Percentiles rank a stretch among this genome's conserved stretches.
Conservation (phyloP, 2,797 vertebrate genomes). For the Sebastes cheni region DNA sequence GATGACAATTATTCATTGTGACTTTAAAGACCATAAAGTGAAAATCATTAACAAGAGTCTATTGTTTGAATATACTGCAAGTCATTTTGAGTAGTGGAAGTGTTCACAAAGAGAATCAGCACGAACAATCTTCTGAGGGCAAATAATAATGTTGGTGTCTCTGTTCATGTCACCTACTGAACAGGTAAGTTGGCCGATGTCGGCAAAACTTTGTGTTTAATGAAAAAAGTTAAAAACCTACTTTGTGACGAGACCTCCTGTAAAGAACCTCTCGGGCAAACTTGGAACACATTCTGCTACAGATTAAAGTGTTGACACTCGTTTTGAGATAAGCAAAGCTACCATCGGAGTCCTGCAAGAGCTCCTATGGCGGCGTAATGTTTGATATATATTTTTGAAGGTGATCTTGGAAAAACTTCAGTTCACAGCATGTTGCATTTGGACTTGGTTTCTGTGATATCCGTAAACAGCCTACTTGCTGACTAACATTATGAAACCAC, state of each 20-base stretch:
- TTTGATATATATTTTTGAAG: slow-evolving; percentile 8
- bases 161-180: neutral
- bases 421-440: neutral
- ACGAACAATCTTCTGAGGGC: neutral
- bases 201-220: slow-evolving; percentile 1
- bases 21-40: neutral
- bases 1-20: neutral
- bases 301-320: slow-evolving; percentile 20
- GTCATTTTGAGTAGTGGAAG: neutral
- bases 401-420: neutral
- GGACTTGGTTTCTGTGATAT: slow-evolving; percentile 5
- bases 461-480: neutral
- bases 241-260: slow-evolving; percentile 4
- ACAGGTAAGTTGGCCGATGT: neutral
- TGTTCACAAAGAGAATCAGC: neutral
- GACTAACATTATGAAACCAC: neutral
- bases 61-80: neutral
- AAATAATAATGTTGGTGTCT: neutral
- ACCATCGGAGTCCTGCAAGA: slow-evolving; percentile 4
- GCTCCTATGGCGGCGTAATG: neutral
- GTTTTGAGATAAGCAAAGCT: slow-evolving; percentile 17
- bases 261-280: slow-evolving; percentile 8
- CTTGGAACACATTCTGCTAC: neutral
- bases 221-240: slow-evolving; percentile 9
- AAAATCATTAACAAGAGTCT: neutral